Base-by-base conservation (phyloP, 2,888 invertebrate genomes). In the Xanthia icteritia region DNA sequence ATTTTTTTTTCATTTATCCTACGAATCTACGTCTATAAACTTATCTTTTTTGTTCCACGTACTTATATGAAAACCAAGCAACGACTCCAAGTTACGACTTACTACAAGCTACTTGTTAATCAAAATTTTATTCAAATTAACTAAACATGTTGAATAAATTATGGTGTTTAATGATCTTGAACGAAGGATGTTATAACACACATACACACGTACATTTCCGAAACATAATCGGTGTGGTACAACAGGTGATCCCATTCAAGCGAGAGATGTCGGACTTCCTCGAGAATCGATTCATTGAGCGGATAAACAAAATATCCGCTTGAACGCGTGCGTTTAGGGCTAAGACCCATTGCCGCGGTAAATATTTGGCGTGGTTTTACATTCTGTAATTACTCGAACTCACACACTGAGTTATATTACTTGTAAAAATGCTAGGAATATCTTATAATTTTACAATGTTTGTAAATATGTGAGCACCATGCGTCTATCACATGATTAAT, bases 221-320 rank as follows among this genome's bases (percentile, higher is more conserved):
- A 78, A 56, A 72, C 42, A 36, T 58, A 70, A 63, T 65, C 78
- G 39, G 39, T 61, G 17, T 11, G 23, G 58, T 60, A 58, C 54
- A 72, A 79, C 86, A 83, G 78, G 80, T 83, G 86, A 71, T 71
- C 64, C 45, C 77, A 77, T 79, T 88, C 74, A 83, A 63, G 77
- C 71, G 68, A 77, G 73, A 86, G 77, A 82, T 84, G 76, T 82
- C 76, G 66, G 81, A 77, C 68, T 82, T 79, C 79, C 82, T 78
- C 69, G 66, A 64, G 68, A 64, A 51, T 61, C 76, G 82, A 81
- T 78, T 68, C 65, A 65, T 73, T 67, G 71, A 80, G 9, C 75
- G 73, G 76, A 77, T 82, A 67, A 80, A 72, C 75, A 77, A 66
- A 64, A 77, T 67, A 80, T 87, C 75, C 85, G 77, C 70, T 42